Evolutionary conservation across 2,797 vertebrate species (phyloP), one percentile per base, ranked within the genome.

Genomic region (Spinus olivaceus): DNA sequence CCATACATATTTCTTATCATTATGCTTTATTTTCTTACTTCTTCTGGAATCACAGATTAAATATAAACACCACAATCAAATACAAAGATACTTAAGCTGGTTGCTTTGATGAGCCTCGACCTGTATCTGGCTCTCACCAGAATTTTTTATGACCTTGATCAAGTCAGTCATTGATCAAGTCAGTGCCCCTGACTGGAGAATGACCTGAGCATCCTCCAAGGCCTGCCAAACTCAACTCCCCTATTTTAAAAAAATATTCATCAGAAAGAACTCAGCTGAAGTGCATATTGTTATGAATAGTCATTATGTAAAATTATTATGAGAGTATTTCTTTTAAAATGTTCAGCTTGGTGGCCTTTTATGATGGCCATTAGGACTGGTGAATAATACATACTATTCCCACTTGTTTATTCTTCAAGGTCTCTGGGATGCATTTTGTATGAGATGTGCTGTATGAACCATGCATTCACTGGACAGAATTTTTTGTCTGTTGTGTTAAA

Each of bases 341-440:
- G 21, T 70, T 51, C 46, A 28, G 3, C 37, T 37, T 54, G 20
- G 16, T 73, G 44, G 44, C 37, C 39, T 76, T 86, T 57, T 73
- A 13, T 57, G 56, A 9, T 39, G 32, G 65, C 20, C 8, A 1
- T 70, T 41, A 60, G 23, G 11, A 51, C 20, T 37, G 44, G 18
- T 49, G 56, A 77, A 61, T 71, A 73, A 13, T 54, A 50, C 13
- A 14, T 59, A 7, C 6, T 57, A 2, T 76, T 80, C 8, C 33
- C 83, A 8, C 91, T 90, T n/a, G 41, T 94, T 90, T 86, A 59
- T 85, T 83, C 86, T 95, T 92, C 41, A 79, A 99, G 98, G 98
- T 98, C 98, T 39, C 96, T 99, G 92, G 98, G 98, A 21, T 99
- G 98, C 88, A 97, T 99, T 94, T 97, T 99, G 42, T 98, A 98